phyloP scores from a whole-genome alignment of 2,888 invertebrate species.

The Myathropa florea region DNA sequence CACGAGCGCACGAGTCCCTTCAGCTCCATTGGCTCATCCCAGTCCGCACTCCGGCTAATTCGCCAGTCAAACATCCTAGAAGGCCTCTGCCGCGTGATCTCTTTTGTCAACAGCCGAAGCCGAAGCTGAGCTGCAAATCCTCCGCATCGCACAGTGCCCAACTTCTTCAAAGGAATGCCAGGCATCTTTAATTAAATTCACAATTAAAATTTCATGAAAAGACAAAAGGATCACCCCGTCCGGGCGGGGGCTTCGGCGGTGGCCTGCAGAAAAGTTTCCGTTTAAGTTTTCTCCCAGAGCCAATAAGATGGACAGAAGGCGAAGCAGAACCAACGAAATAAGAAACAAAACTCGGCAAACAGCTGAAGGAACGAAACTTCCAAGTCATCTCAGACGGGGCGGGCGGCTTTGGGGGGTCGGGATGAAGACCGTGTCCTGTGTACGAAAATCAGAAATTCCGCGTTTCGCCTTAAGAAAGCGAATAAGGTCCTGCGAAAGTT shows the following conservation, averaged over 20 bases:
- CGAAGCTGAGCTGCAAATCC: constrained; percentile 30
- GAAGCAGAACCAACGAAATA: constrained; percentile 21
- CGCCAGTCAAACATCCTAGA: constrained; percentile 47
- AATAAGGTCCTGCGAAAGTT: constrained; percentile 50
- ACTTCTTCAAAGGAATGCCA: constrained; percentile 76
- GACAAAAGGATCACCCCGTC: constrained; percentile 58
- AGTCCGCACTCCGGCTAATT: constrained; percentile 27
- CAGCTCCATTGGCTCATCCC: not conserved
- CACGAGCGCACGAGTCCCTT: not conserved
- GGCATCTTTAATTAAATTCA: constrained; percentile 78
- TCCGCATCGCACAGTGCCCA: constrained; percentile 38
- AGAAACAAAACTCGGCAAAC: constrained; percentile 50
- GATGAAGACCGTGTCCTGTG: constrained; percentile 58
- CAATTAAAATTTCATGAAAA: constrained; percentile 76
- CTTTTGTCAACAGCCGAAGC: constrained; percentile 60
- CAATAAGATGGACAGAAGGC: constrained; percentile 59
- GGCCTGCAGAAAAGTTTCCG: constrained; percentile 40
- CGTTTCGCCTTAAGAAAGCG: constrained; percentile 41
- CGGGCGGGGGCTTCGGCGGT: not conserved
- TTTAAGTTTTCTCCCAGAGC: constrained; percentile 46
- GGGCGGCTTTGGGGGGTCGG: not conserved
- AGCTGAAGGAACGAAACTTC: constrained; percentile 40
- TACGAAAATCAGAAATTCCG: constrained; percentile 52
- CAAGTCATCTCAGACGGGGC: not conserved
- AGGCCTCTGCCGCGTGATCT: constrained; percentile 46